These are phyloP conservation scores for Bursaphelenchus mucronatus DNA, from an alignment of 1,140 invertebrate species.

Conservation along the genomic window DNA sequence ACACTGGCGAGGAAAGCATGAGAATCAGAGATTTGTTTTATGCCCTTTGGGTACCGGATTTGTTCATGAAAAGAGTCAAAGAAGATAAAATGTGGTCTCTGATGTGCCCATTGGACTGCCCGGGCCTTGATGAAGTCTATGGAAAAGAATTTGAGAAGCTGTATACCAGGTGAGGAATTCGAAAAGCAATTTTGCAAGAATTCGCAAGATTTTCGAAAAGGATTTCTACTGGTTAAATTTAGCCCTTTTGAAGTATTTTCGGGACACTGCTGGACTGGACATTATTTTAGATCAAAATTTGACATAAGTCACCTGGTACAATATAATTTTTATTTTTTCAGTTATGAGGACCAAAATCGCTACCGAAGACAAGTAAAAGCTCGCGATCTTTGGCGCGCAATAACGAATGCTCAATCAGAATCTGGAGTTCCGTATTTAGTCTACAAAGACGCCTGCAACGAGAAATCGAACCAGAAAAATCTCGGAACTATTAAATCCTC, in stretches of 20 bases:
- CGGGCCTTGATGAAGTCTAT: constrained; percentile 83
- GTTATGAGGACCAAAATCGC: constrained; percentile 78
- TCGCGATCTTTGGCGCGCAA: constrained; percentile 84
- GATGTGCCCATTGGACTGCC: constrained; percentile 92
- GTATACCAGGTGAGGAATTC: constrained; percentile 70
- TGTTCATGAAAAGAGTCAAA: constrained; percentile 95
- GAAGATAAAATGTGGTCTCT: constrained; percentile 81
- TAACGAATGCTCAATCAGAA: constrained; percentile 92
- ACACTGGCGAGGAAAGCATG: constrained; percentile 86
- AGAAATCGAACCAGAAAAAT: constrained; percentile 97
- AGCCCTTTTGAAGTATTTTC: too few species aligned
- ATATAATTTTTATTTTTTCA: constrained; percentile 48
- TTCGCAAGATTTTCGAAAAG: too few species aligned
- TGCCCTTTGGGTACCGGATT: constrained; percentile 94
- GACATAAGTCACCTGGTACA: too few species aligned
- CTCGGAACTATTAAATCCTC: constrained; percentile 96
- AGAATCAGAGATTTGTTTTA: constrained; percentile 94
- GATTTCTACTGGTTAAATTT: too few species aligned
- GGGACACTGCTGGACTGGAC: too few species aligned
- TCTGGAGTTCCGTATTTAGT: constrained; percentile 95
- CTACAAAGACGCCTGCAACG: constrained; percentile 80
- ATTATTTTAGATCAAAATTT: too few species aligned
- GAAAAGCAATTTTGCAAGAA: neutral
- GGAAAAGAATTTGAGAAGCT: constrained; percentile 88
- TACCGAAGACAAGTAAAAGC: constrained; percentile 76